A percentile compares a stretch with the other conserved stretches of the same genome.
phyloP scores from a whole-genome alignment of 2,113 vertebrate species.

The Nansenia antarctica region DNA sequence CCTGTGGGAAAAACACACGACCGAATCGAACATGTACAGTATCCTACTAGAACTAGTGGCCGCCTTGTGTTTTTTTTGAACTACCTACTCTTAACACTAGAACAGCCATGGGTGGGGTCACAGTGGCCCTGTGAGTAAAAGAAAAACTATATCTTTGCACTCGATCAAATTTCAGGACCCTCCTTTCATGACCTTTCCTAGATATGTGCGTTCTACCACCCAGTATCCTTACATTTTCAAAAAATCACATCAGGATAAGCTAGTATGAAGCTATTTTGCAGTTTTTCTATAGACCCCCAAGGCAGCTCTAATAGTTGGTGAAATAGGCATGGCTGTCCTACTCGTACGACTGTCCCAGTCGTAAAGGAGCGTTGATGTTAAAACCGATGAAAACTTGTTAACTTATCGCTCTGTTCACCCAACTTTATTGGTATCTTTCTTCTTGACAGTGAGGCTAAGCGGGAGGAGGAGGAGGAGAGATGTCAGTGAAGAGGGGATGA shows the following conservation, averaged over 20 bases:
- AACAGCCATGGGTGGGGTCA: too few species aligned
- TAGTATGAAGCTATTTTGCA: too few species aligned
- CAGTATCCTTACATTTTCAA: too few species aligned
- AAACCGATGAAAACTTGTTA: background rate
- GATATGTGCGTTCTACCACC: too few species aligned
- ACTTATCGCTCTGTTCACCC: background rate
- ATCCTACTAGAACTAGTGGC: background rate
- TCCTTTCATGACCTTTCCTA: too few species aligned
- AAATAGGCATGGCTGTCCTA: background rate
- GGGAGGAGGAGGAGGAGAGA: constrained; percentile 49
- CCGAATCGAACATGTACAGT: background rate
- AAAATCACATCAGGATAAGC: too few species aligned
- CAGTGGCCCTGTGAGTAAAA: too few species aligned
- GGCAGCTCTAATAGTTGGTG: too few species aligned
- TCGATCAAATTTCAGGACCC: too few species aligned
- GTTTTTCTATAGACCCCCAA: too few species aligned
- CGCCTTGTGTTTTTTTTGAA: background rate
- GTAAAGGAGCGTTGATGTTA: background rate
- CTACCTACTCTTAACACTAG: background rate
- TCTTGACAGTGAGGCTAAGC: constrained; percentile 23
- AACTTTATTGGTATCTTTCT: background rate
- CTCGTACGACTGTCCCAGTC: too few species aligned
- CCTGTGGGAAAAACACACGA: background rate
- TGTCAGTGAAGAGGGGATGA: constrained; percentile 13
- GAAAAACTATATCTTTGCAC: too few species aligned